A percentile compares a stretch with the other conserved stretches of the same genome.
Conservation (phyloP, 2,797 vertebrate genomes). For the Notamacropus eugenii region DNA sequence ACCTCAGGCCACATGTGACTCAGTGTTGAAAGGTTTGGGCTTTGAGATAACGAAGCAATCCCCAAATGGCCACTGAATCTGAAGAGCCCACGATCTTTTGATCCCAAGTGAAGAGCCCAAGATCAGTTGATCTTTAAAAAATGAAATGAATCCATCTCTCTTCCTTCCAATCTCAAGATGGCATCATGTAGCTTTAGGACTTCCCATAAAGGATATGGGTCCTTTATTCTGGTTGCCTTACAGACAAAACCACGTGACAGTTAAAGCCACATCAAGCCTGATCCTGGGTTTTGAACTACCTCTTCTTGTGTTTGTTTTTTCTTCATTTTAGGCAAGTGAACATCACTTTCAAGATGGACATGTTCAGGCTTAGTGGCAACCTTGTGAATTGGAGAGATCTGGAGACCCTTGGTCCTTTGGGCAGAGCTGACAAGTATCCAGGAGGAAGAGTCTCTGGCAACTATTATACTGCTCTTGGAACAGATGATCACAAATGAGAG, state of each 20-base stretch:
- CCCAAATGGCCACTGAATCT: not conserved
- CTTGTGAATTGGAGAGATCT: not conserved
- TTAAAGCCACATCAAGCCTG: not conserved
- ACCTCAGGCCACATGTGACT: not conserved
- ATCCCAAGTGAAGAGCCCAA: not conserved
- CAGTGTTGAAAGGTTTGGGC: not conserved
- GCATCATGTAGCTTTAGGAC: not conserved
- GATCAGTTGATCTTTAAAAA: not conserved
- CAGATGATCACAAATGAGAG: not conserved
- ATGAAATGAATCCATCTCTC: not conserved
- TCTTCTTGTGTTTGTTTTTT: not conserved
- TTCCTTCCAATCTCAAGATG: not conserved
- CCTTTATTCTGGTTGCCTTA: not conserved
- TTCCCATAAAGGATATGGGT: not conserved
- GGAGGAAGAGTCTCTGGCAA: not conserved
- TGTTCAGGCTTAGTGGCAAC: not conserved
- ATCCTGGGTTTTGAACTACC: not conserved
- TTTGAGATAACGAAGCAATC: not conserved
- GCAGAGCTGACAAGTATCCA: not conserved
- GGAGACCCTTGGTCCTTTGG: not conserved
- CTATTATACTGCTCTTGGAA: not conserved
- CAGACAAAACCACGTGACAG: not conserved
- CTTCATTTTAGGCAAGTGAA: not conserved
- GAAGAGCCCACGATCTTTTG: not conserved
- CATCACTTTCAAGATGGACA: not conserved